Conservation (phyloP, 2,888 invertebrate genomes). For the Oeneis ivallda region DNA sequence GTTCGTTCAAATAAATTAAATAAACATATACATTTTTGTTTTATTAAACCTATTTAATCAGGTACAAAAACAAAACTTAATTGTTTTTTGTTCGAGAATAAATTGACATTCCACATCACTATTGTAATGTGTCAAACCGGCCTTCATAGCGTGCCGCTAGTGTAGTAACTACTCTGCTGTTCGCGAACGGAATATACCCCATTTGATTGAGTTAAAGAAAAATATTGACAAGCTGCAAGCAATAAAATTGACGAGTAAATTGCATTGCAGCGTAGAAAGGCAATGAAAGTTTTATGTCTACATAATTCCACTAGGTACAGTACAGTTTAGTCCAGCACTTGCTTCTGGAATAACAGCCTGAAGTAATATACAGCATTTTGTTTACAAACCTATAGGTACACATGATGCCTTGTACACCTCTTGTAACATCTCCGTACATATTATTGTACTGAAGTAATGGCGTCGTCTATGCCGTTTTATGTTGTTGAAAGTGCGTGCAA, state of each 20-base stretch:
- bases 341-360: not conserved
- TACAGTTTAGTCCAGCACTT: not conserved
- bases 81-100: too few species aligned
- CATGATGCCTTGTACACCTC: not conserved
- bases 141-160: too few species aligned
- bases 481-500: too few species aligned
- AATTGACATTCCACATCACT: too few species aligned
- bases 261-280: not conserved
- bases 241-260: not conserved
- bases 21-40: too few species aligned
- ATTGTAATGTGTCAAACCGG: too few species aligned
- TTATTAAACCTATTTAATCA: too few species aligned
- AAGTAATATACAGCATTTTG: not conserved
- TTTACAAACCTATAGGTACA: not conserved
- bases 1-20: too few species aligned
- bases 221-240: constrained; percentile 32
- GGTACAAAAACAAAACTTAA: too few species aligned
- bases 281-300: not conserved
- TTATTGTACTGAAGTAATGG: too few species aligned
- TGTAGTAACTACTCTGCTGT: constrained; percentile 21
- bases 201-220: constrained; percentile 39
- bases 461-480: too few species aligned
- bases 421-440: not conserved
- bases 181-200: constrained; percentile 35
- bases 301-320: not conserved